A percentile compares a stretch with the other conserved stretches of the same genome.
These are phyloP conservation scores for Physeter macrocephalus DNA, from an alignment of 2,113 vertebrate species.

Conservation along the genomic window DNA sequence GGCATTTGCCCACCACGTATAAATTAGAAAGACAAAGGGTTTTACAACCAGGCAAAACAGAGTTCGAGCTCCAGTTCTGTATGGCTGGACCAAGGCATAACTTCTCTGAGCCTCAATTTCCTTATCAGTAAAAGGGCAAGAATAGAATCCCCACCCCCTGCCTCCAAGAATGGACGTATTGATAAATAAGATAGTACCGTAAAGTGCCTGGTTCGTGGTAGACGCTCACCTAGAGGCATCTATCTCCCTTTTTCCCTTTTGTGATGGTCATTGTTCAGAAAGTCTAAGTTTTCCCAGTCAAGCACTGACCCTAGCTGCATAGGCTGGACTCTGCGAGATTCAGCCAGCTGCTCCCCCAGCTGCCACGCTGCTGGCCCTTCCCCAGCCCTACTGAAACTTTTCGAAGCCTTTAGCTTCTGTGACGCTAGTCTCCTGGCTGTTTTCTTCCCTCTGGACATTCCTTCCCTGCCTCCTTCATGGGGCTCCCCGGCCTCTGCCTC, in stretches of 20 bases:
- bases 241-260: too few species aligned
- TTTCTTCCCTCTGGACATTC: not conserved
- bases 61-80: not conserved
- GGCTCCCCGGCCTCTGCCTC: not conserved
- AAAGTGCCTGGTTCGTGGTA: rapidly evolving
- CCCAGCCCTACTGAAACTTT: rapidly evolving
- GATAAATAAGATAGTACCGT: not conserved
- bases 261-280: rapidly evolving
- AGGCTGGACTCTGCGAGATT: not conserved
- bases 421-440: not conserved
- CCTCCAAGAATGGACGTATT: not conserved
- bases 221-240: not conserved
- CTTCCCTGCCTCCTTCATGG: not conserved
- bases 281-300: not conserved
- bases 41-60: not conserved
- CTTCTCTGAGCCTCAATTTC: not conserved
- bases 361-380: rapidly evolving
- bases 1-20: not conserved
- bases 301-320: rapidly evolving
- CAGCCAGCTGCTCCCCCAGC: rapidly evolving
- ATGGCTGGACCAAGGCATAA: not conserved
- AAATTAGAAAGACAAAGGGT: not conserved
- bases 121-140: not conserved
- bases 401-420: not conserved
- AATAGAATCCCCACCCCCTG: not conserved